Percentiles rank a stretch among this genome's conserved stretches.
Conservation (phyloP, 2,888 invertebrate genomes). For the Nipponacmea schrenckii region DNA sequence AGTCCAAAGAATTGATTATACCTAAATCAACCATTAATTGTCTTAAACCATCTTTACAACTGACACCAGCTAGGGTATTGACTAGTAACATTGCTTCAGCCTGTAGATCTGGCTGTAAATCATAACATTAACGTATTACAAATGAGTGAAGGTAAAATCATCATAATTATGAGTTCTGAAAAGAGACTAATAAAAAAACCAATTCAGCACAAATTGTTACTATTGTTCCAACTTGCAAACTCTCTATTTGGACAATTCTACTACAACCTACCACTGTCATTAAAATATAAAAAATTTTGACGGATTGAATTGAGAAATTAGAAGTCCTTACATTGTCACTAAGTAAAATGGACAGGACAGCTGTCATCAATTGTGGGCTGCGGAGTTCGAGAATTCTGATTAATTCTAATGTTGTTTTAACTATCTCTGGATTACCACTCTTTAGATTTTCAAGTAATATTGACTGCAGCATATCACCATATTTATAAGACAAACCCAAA, state of each 20-base stretch:
- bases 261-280: no score
- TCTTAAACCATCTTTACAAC: conserved; percentile 1
- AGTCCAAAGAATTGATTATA: not conserved
- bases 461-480: not conserved
- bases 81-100: conserved; percentile 1
- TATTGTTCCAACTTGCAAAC: no score
- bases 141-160: no score
- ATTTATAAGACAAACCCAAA: not conserved
- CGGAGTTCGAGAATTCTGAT: not conserved
- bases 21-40: not conserved
- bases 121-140: not conserved
- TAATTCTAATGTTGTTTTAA: not conserved
- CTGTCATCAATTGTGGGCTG: not conserved
- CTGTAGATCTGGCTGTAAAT: not conserved
- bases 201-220: no score
- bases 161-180: no score
- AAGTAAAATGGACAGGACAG: not conserved
- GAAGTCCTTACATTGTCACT: not conserved
- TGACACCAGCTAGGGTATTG: not conserved
- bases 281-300: no score
- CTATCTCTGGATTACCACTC: not conserved
- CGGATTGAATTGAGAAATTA: no score
- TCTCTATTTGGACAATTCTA: no score
- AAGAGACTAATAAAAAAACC: no score
- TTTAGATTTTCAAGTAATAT: not conserved